Evolutionary conservation across 1,140 invertebrate species (phyloP).

Genomic region (Brachystomella parvula): DNA sequence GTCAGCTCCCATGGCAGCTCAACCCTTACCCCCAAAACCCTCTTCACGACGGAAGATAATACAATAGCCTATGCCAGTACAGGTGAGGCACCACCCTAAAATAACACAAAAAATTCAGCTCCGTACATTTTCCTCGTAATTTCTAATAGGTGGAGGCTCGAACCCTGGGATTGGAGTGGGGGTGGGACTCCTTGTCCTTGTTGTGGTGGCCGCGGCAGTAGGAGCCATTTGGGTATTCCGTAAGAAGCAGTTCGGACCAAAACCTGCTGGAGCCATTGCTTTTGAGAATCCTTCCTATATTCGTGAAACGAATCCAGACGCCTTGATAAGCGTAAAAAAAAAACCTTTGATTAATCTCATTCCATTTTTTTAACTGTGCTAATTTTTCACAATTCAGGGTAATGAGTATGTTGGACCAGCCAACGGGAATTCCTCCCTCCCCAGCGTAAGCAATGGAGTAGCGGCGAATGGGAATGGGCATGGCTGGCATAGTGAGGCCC

Average conservation of each 20-base stretch:
- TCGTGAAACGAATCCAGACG: constrained; percentile 62
- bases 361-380: not conserved
- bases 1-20: constrained; percentile 70
- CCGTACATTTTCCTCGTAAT: not conserved
- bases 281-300: constrained; percentile 80
- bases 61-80: constrained; percentile 56
- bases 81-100: constrained; percentile 45
- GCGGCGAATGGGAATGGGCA: constrained; percentile 40
- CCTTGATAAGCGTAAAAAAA: constrained; percentile 36
- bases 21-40: constrained; percentile 59
- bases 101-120: constrained; percentile 36
- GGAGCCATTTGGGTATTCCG: constrained; percentile 59
- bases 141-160: not conserved
- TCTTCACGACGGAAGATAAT: constrained; percentile 62
- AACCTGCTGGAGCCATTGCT: constrained; percentile 58
- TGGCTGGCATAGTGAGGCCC: constrained; percentile 50
- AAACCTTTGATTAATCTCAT: not conserved
- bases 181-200: constrained; percentile 33
- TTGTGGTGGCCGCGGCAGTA: constrained; percentile 53
- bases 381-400: constrained; percentile 3
- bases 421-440: constrained; percentile 18
- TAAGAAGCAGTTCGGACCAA: constrained; percentile 50
- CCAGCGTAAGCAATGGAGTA: constrained; percentile 27
- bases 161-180: constrained; percentile 33
- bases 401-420: constrained; percentile 27